A percentile compares a stretch with the other conserved stretches of the same genome.
These are phyloP conservation scores for Drosophila littoralis DNA, from an alignment of 1,140 invertebrate genomes.

Conservation along the genomic window DNA sequence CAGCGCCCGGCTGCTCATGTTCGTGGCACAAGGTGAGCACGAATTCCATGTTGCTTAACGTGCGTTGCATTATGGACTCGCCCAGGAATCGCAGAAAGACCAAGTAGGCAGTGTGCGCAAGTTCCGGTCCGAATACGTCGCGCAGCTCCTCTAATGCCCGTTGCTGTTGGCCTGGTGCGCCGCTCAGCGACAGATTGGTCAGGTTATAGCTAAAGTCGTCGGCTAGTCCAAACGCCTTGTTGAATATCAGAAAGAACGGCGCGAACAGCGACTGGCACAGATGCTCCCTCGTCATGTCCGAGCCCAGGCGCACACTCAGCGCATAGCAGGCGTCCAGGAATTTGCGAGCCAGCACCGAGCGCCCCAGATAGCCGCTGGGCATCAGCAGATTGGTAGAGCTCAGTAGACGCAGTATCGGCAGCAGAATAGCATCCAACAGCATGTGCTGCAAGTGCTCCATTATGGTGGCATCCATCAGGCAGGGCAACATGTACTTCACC, in stretches of 20 bases:
- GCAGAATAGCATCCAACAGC: slow-evolving; percentile 91
- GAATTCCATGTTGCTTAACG: slow-evolving; percentile 91
- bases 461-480: slow-evolving; percentile 92
- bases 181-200: slow-evolving; percentile 49
- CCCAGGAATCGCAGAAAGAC: slow-evolving; percentile 92
- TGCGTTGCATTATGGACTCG: slow-evolving; percentile 88
- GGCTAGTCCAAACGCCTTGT: slow-evolving; percentile 90
- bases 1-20: slow-evolving; percentile 78
- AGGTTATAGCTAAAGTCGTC: slow-evolving; percentile 85
- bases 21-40: slow-evolving; percentile 91
- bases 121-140: slow-evolving; percentile 91
- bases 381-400: slow-evolving; percentile 91
- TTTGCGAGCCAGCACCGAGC: slow-evolving; percentile 91
- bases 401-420: slow-evolving; percentile 90
- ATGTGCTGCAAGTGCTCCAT: slow-evolving; percentile 93
- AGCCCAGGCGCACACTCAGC: slow-evolving; percentile 91
- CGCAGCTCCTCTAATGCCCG: slow-evolving; percentile 91
- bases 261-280: slow-evolving; percentile 89
- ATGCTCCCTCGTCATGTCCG: slow-evolving; percentile 92
- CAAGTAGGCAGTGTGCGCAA: slow-evolving; percentile 93
- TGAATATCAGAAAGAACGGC: slow-evolving; percentile 94
- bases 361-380: slow-evolving; percentile 90
- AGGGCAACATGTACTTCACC: slow-evolving; percentile 91
- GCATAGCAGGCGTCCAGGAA: slow-evolving; percentile 92
- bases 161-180: slow-evolving; percentile 32